Evolutionary conservation across 1,140 invertebrate genomes (phyloP), one percentile per base, ranked within the genome.

Genomic region (Pomphorhynchus laevis): DNA sequence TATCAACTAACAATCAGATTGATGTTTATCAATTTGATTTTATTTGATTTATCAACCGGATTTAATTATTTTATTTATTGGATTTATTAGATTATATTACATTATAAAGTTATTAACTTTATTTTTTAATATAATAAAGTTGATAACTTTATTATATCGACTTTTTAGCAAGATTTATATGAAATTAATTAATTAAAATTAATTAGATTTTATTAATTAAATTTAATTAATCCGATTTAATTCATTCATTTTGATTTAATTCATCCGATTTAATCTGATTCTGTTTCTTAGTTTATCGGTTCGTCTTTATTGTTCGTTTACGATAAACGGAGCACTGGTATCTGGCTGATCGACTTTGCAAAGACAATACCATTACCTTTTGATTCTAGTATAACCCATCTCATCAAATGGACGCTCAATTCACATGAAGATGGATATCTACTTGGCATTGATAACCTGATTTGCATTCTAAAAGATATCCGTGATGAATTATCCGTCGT

Each of bases 331-430:
- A 42, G 22, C 18, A 65, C 66, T 40, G 69, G 69, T 48, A 67
- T 89, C 11, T 93, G 82, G 82, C 67, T 95, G 61, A 95, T 93
- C 40, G 84, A 93, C 59, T 95, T 95, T 58, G 84, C 80, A 6
- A 93, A 93, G 57, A 86, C 77, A 2, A 64, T 74, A 34, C 67
- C 67, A 3, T 35, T 54, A 11, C 46, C 47, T 4, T 45, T 46
- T 11, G 43, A 40, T 14, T 51, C 72, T 33, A 60, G 51, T 36
- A 72, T 89, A 40, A 65, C 67, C 43, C 84, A 93, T 53, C 65
- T 68, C 39, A 65, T 65, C 6, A 64, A 67, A 29, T 93, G 82
- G 84, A 67, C 70, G 46, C 73, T 84, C 23, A 82, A 80, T n/a
- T 91, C 86, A 55, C 79, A 89, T 50, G 84, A 95, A 62, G 84